phyloP scores from a whole-genome alignment of 2,888 invertebrate species.

The Nymphalis polychloros region DNA sequence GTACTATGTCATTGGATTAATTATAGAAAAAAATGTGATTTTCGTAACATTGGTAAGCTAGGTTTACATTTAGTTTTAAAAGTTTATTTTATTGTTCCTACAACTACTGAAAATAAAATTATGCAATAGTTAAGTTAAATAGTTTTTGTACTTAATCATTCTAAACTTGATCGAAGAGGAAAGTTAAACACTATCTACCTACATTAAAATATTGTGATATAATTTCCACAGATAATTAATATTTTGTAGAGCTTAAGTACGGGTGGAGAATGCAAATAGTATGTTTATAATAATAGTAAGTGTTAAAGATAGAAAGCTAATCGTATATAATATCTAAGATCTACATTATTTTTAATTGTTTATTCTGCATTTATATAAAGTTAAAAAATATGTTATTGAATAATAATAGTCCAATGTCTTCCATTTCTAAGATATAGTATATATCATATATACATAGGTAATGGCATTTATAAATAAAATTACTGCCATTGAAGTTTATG shows the following conservation, averaged over 20 bases:
- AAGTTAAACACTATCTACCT: constrained; percentile 48
- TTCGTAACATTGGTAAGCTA: constrained; percentile 56
- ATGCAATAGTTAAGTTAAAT: constrained; percentile 66
- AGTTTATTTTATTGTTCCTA: constrained; percentile 71
- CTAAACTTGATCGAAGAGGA: constrained; percentile 48
- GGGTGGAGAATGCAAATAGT: constrained; percentile 54
- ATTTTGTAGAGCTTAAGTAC: constrained; percentile 52
- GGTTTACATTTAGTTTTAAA: constrained; percentile 57
- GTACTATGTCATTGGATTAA: constrained; percentile 65
- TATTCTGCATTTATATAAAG: constrained; percentile 34
- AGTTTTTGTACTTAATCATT: constrained; percentile 70
- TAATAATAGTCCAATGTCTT: constrained; percentile 45
- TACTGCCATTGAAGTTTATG: constrained; percentile 16
- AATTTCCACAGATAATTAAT: constrained; percentile 58
- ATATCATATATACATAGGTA: constrained; percentile 21
- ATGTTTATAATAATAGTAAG: constrained; percentile 37
- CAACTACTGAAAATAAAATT: constrained; percentile 61
- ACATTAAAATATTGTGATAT: constrained; percentile 71
- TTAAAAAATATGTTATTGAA: constrained; percentile 29
- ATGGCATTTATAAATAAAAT: constrained; percentile 15
- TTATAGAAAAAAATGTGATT: constrained; percentile 69
- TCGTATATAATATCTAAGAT: constrained; percentile 34
- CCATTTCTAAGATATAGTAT: constrained; percentile 38
- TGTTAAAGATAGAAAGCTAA: constrained; percentile 30
- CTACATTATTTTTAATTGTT: constrained; percentile 38